Evolutionary conservation across 2,797 vertebrate genomes (phyloP).

Genomic region (Sternarchorhynchus goeldii): DNA sequence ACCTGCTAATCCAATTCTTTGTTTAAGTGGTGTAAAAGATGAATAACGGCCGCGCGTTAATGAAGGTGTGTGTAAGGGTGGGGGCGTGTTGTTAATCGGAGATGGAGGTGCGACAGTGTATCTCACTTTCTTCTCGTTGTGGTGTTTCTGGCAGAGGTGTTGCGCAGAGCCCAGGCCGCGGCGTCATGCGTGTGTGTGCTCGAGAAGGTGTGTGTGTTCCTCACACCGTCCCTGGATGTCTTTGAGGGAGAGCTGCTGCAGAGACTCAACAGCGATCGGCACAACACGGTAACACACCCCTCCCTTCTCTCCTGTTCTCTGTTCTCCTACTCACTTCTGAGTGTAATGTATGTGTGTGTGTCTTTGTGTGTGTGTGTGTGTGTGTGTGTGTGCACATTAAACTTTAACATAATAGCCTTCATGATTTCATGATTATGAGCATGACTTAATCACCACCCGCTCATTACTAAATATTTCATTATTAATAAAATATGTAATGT

Average conservation of each 20-base stretch:
- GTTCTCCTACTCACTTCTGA: too few relatives aligned
- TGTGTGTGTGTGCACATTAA: neutral
- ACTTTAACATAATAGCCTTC: neutral
- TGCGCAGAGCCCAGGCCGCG: constrained; percentile 83
- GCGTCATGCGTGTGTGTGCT: constrained; percentile 77
- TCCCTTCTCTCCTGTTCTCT: neutral
- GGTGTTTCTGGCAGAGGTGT: constrained; percentile 73
- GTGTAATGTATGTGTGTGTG: neutral
- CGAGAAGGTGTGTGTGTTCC: constrained; percentile 77
- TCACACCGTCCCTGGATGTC: constrained; percentile 85
- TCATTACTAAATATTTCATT: constrained; percentile 9
- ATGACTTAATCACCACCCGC: constrained; percentile 5
- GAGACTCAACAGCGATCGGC: constrained; percentile 79
- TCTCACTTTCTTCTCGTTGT: constrained; percentile 18
- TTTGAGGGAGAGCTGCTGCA: constrained; percentile 89
- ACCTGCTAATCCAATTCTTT: constrained; percentile 50
- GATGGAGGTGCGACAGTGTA: constrained; percentile 34
- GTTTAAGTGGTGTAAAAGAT: constrained; percentile 44
- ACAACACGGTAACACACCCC: constrained; percentile 77
- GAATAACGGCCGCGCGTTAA: constrained; percentile 41
- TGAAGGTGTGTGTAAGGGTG: constrained; percentile 26
- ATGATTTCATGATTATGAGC: neutral
- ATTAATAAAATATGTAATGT: constrained; percentile 14
- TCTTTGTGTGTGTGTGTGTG: neutral
- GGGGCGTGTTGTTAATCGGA: constrained; percentile 15